Evolutionary conservation across 2,888 invertebrate species (phyloP), one percentile per base, ranked within the genome.

Genomic region (Coenonympha glycerion): DNA sequence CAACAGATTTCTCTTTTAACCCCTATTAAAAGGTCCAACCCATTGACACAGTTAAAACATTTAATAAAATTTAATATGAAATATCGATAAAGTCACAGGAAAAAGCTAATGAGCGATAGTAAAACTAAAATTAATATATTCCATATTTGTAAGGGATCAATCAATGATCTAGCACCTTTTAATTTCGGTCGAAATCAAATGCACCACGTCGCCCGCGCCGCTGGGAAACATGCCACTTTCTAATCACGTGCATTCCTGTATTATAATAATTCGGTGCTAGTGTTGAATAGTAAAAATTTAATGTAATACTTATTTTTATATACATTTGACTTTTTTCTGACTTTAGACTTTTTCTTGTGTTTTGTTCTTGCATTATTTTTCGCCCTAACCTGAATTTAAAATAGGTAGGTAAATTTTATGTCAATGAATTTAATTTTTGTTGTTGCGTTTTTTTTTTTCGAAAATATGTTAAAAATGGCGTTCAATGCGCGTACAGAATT

Each of bases 111-210:
- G 47, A 57, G 54, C 34, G 53, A 55, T 56, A 51, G n/a, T 57
- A 56, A 48, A 53, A 31, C 60, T 51, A 50, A 58, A 58, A 52
- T 58, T 58, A 58, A 61, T 58, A 42, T 57, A 59, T 64, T 61
- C 58, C 37, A 52, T 62, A 50, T 53, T 58, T 58, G 56, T 56
- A 55, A 57, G 53, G 57, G 57, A 50, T 53, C 57, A 60, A 61
- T 61, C 58, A 57, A 55, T 55, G 53, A 21, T 52, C 55, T 61
- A 54, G 50, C 61, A 60, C 61, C 60, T 61, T 53, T 49, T 46
- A 52, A 57, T 49, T 42, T 54, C 48, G 31, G 51, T 41, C 49
- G 49, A 55, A 55, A 53, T 54, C 51, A 54, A 53, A 52, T 42
- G 47, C 53, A 60, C n/a, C n/a, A 26, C 24, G n/a, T 52, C 52